Base-by-base conservation (phyloP, 2,797 vertebrate species). In the Melanotaenia pygmaea region DNA sequence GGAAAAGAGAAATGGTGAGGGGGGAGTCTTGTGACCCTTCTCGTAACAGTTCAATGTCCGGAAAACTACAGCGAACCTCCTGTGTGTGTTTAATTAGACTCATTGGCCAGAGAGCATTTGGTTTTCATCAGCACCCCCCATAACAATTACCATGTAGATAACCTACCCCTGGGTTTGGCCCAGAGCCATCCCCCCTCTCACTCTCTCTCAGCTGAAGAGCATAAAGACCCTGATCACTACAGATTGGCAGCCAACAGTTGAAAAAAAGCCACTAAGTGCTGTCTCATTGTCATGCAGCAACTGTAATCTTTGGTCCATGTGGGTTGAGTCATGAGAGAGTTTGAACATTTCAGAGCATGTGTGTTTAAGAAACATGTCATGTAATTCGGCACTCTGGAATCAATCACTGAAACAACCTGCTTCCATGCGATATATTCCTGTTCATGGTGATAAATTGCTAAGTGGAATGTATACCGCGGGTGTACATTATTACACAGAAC, bases 81-180 rank as follows among this genome's bases (percentile, higher is more conserved):
- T 76, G 75, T 80, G 78, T 56, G 88, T 80, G 81, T 88, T 90
- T 93, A 94, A 94, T 94, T 92, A 92, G 87, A 86, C 77, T 86
- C 91, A 89, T 81, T 91, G 90, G 89, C 89, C 90, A 82, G 69
- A 80, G 75, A 86, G 79, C 94, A 95, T 94, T 94, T 94, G 93
- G 92, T 92, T 94, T 91, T 88, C 87, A 94, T 95, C 91, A 94
- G 85, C 86, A 84, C 86, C 77, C 86, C 78, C 74, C 74, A 77
- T 86, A 83, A 70, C 79, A 67, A 80, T 84, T 85, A 83, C 89
- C 74, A 84, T 73, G 65, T 72, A 86, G 82, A 85, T 79, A 88
- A 76, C 51, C 83, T 40, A 67, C 80, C 85, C 78, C 80, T 69
- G 71, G 28, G 73, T 74, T 63, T 88, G 83, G 84, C 74, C 77